Evolutionary conservation across 2,888 invertebrate species (phyloP).

Genomic region (Drosophila fulvimacula): DNA sequence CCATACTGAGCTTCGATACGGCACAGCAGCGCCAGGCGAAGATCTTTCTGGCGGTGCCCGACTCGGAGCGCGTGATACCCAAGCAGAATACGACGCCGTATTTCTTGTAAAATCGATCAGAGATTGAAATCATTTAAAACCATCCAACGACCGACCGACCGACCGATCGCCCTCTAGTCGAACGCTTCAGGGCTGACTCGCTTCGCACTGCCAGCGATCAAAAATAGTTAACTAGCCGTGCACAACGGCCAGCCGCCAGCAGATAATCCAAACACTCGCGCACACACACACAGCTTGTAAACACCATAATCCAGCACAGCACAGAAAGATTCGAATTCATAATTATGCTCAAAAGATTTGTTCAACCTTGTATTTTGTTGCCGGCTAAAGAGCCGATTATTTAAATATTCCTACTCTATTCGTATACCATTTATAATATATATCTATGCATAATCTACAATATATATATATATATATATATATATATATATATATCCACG

Average conservation of each 20-base stretch:
- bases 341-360: slow-evolving; percentile 39
- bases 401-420: slow-evolving; percentile 6
- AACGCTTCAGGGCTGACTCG: slow-evolving; percentile 4
- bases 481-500: slow-evolving; percentile 6
- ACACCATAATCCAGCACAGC: slow-evolving; percentile 1
- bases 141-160: slow-evolving; percentile 17
- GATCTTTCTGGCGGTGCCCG: slow-evolving; percentile 98
- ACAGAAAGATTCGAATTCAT: slow-evolving; percentile 19
- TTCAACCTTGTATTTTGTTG: slow-evolving; percentile 40
- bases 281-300: slow-evolving; percentile 4
- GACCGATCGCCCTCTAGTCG: slow-evolving; percentile 11
- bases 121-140: not conserved
- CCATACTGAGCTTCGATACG: slow-evolving; percentile 95
- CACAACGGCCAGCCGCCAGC: slow-evolving; percentile 23
- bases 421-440: slow-evolving; percentile 13
- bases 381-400: slow-evolving; percentile 14
- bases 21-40: slow-evolving; percentile 92
- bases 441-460: slow-evolving; percentile 11
- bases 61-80: slow-evolving; percentile 96
- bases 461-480: slow-evolving; percentile 10
- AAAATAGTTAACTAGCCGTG: slow-evolving; percentile 13
- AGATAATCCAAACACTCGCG: slow-evolving; percentile 22
- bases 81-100: slow-evolving; percentile 97
- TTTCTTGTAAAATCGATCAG: slow-evolving; percentile 90
- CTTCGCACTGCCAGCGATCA: slow-evolving; percentile 39